phyloP scores from a whole-genome alignment of 2,888 invertebrate species.

The Aphidoletes aphidimyza region DNA sequence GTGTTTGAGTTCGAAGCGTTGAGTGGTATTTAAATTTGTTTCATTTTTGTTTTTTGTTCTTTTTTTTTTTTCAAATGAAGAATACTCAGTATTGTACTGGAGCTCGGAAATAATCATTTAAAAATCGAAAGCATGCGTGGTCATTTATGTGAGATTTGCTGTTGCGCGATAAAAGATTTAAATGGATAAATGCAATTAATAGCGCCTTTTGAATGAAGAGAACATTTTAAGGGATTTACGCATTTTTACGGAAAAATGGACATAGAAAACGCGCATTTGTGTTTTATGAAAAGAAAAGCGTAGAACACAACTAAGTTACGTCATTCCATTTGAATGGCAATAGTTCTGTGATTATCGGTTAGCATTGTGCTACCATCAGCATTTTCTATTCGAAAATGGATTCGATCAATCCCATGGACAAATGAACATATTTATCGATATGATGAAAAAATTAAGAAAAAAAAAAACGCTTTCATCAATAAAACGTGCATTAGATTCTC shows the following conservation, averaged over 20 bases:
- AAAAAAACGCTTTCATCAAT: neutral
- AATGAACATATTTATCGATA: neutral
- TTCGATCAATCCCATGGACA: neutral
- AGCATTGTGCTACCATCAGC: too few relatives aligned
- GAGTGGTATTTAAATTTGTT: neutral
- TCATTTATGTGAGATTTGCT: neutral
- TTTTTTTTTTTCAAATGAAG: too few relatives aligned
- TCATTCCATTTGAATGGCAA: neutral
- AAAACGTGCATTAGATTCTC: neutral
- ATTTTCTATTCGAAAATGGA: too few relatives aligned
- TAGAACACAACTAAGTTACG: neutral
- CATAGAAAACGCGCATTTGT: too few relatives aligned
- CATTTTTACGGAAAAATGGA: too few relatives aligned
- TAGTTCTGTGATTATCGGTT: neutral
- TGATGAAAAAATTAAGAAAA: too few relatives aligned
- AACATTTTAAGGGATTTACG: too few relatives aligned
- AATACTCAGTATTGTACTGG: neutral
- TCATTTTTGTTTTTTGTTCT: neutral
- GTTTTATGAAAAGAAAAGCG: neutral
- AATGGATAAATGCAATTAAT: neutral
- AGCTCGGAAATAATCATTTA: neutral
- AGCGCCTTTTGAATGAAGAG: neutral
- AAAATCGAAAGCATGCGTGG: neutral
- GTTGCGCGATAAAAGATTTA: neutral
- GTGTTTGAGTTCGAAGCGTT: neutral